A percentile compares a stretch with the other conserved stretches of the same genome.
phyloP scores from a whole-genome alignment of 1,140 invertebrate species.

The Pachyrhynchus sulphureomaculatus region DNA sequence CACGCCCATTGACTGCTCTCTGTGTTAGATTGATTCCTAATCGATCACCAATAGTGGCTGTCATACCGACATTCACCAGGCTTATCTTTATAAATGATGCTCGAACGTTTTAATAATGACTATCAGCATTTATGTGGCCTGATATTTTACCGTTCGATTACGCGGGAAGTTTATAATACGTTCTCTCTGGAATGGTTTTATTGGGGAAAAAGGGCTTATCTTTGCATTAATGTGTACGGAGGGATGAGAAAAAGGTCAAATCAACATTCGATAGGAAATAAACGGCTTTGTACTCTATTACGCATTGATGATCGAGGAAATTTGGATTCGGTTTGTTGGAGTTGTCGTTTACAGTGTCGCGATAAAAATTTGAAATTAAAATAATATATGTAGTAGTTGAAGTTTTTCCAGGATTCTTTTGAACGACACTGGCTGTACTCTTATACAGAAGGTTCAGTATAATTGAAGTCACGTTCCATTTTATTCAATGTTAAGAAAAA shows the following conservation, averaged over 20 bases:
- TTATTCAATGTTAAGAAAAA: too few relatives aligned
- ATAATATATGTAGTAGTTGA: too few relatives aligned
- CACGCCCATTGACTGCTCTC: slow-evolving; percentile 50
- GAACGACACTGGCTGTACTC: too few relatives aligned
- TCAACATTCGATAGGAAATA: not conserved
- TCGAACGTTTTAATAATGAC: slow-evolving; percentile 36
- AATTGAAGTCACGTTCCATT: too few relatives aligned
- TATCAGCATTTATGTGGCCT: slow-evolving; percentile 23
- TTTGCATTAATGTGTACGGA: slow-evolving; percentile 18
- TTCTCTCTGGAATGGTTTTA: slow-evolving; percentile 16
- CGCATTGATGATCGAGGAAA: too few relatives aligned
- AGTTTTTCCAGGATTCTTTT: too few relatives aligned
- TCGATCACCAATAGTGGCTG: slow-evolving; percentile 50
- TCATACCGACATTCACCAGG: slow-evolving; percentile 41
- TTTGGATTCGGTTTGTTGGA: too few relatives aligned
- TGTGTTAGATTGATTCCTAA: slow-evolving; percentile 50
- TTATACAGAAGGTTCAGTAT: too few relatives aligned
- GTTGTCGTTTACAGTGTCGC: too few relatives aligned
- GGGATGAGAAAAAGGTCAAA: slow-evolving; percentile 7
- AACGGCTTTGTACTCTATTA: too few relatives aligned
- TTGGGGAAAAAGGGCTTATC: slow-evolving; percentile 27
- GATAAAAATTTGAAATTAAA: too few relatives aligned
- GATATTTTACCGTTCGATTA: slow-evolving; percentile 26
- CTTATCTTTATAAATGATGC: slow-evolving; percentile 48
- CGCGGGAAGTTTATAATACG: slow-evolving; percentile 24